Evolutionary conservation across 2,888 invertebrate species (phyloP).

Genomic region (Tanytarsus gracilentus): DNA sequence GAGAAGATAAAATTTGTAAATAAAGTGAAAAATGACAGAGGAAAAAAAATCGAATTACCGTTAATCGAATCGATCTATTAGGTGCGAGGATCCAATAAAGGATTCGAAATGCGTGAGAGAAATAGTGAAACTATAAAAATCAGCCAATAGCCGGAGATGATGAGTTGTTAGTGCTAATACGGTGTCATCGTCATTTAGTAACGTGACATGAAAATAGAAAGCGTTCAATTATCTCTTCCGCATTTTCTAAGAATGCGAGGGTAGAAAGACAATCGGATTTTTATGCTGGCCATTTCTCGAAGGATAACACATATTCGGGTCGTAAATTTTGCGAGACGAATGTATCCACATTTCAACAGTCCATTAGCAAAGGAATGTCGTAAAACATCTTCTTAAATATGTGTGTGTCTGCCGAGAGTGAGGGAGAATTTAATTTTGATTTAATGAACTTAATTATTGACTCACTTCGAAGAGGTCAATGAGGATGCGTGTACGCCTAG

Average conservation of each 20-base stretch:
- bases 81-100: neutral
- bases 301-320: neutral
- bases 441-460: constrained; percentile 24
- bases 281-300: too few species aligned
- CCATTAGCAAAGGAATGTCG: constrained; percentile 19
- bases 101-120: neutral
- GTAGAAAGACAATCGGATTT: neutral
- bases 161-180: neutral
- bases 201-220: constrained; percentile 22
- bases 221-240: neutral
- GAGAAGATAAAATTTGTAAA: constrained; percentile 6
- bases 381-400: constrained; percentile 23
- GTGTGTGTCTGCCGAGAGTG: too few species aligned
- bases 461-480: neutral
- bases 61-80: neutral
- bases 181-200: neutral
- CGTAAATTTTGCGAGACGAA: constrained; percentile 4
- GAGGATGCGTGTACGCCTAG: too few species aligned
- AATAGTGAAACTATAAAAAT: constrained; percentile 15
- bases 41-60: neutral
- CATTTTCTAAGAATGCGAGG: neutral
- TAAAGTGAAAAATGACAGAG: constrained; percentile 8
- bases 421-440: constrained; percentile 26
- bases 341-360: neutral
- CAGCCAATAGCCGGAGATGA: neutral